Base-by-base conservation (phyloP, 2,113 vertebrate species). In the Petrocephalus microphthalmus region DNA sequence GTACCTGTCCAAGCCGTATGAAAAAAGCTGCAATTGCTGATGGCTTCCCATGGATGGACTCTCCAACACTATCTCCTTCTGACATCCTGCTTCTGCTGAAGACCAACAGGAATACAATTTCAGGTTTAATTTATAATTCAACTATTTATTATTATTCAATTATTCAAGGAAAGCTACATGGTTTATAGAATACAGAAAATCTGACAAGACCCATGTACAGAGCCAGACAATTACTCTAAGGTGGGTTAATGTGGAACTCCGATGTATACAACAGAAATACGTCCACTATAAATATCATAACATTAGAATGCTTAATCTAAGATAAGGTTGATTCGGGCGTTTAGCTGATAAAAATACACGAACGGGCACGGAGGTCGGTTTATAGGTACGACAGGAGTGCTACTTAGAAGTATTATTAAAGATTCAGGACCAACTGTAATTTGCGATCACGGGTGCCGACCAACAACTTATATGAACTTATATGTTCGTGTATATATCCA, bases 11-110 rank as follows among this genome's bases (percentile, higher is more conserved):
- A 49, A 99, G 94, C 85, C 98, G 94, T 84, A 97, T 97, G 95
- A 99, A 99, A 94, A 99, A 97, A 90, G 96, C 95, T 93, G 94
- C 95, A 88, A 98, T 93, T 94, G 97, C 93, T 0, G 98, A 99
- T 89, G 98, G 93, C 90, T 99, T 99, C 92, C 98, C 98, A 93
- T 99, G 98, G 93, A 99, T 97, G 78, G 98, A 98, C 86, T 99
- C 98, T 89, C 97, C 98, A 93, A 95, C 95, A 86, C 98, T 99
- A 96, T 99, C 98, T 91, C 98, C 98, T 97, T 99, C 98, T 94
- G 98, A 98, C 98, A 99, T 99, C 93, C 96, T 97, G 95, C 90
- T 94, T 94, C 93, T 93, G 88, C 57, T 91, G 51, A 85, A 90
- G 49, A 89, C 19, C 71, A 78, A 37, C 37, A 78, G 33, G 15